A percentile compares a stretch with the other conserved stretches of the same genome.
These are phyloP conservation scores for Cynopterus brachyotis DNA, from an alignment of 2,113 vertebrate genomes.

Conservation along the genomic window DNA sequence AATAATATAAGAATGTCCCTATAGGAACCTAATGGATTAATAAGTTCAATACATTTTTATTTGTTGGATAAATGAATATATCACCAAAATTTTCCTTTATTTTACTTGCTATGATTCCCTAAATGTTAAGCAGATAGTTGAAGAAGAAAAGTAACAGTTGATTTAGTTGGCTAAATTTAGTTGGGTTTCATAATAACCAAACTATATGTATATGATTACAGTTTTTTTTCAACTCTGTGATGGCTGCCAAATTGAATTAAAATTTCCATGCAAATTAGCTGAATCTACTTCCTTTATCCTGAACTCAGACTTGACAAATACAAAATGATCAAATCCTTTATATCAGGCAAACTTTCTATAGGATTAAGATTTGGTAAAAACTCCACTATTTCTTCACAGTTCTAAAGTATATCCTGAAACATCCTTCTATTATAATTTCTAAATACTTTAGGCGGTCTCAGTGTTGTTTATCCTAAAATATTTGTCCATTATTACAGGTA, in stretches of 20 bases:
- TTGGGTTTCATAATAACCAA: not conserved
- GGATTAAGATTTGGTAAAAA: not conserved
- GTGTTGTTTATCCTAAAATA: not conserved
- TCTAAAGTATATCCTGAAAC: not conserved
- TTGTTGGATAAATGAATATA: not conserved
- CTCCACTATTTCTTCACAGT: not conserved
- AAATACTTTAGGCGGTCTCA: not conserved
- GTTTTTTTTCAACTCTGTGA: not conserved
- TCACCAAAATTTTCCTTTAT: not conserved
- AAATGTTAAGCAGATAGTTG: not conserved
- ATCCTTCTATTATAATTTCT: not conserved
- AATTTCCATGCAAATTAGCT: not conserved
- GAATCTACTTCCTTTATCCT: not conserved
- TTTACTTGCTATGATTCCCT: not conserved
- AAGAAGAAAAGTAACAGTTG: not conserved
- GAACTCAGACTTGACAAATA: not conserved
- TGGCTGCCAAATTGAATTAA: not conserved
- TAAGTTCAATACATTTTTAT: not conserved
- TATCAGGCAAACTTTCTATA: not conserved
- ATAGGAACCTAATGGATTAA: not conserved
- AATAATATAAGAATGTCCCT: not conserved
- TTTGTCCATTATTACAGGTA: not conserved
- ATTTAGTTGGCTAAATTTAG: not conserved
- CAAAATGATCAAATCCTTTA: not conserved
- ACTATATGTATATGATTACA: not conserved